Evolutionary conservation across 2,113 vertebrate species (phyloP).

Genomic region (Chrysochloris asiatica): DNA sequence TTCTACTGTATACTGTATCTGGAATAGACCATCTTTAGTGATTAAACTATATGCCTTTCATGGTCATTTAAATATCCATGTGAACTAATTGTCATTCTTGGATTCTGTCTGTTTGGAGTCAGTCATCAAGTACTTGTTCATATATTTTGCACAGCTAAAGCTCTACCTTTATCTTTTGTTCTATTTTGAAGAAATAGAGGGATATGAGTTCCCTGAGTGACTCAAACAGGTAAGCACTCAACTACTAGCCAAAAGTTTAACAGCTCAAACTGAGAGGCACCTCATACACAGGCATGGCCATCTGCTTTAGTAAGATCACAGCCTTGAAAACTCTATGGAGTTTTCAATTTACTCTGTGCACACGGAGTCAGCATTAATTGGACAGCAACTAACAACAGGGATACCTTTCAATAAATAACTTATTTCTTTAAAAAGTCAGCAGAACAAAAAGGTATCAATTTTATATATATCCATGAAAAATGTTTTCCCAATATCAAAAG

Average conservation of each 20-base stretch:
- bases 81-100: background rate
- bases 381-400: background rate
- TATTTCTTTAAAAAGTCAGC: background rate
- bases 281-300: background rate
- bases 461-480: too few species aligned
- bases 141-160: slow-evolving; percentile 27
- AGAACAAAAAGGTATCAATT: background rate
- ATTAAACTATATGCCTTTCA: background rate
- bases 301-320: background rate
- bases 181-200: background rate
- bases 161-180: slow-evolving; percentile 19
- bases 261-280: background rate
- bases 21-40: slow-evolving; percentile 9
- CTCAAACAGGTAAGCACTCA: background rate
- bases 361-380: background rate
- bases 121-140: background rate
- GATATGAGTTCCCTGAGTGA: background rate
- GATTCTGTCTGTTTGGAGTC: slow-evolving; percentile 14
- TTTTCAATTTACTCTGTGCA: background rate
- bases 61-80: background rate
- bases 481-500: background rate
- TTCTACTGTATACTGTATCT: slow-evolving; percentile 15
- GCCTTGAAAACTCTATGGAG: background rate
- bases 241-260: background rate
- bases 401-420: slow-evolving; percentile 25